A percentile compares a stretch with the other conserved stretches of the same genome.
phyloP scores from a whole-genome alignment of 2,113 vertebrate genomes.

The Daubentonia madagascariensis region DNA sequence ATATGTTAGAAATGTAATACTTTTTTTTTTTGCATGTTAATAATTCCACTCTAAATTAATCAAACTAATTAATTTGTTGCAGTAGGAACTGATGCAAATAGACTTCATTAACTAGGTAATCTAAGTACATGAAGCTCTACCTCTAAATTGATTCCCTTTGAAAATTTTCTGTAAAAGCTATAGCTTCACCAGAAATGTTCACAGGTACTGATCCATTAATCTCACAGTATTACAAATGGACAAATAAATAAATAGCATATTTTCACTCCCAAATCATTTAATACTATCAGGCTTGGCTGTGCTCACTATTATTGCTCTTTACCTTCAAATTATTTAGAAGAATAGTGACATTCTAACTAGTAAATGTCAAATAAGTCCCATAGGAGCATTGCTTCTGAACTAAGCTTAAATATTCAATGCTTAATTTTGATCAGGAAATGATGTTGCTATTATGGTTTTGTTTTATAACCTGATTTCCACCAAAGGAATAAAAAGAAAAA shows the following conservation, averaged over 20 bases:
- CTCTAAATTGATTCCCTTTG: not conserved
- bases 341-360: not conserved
- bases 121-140: not conserved
- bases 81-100: not conserved
- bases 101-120: not conserved
- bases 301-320: not conserved
- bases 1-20: not conserved
- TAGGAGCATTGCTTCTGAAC: not conserved
- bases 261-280: not conserved
- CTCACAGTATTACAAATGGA: not conserved
- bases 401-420: not conserved
- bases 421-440: conserved; percentile 9
- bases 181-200: not conserved
- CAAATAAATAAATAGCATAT: not conserved
- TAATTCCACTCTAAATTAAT: not conserved
- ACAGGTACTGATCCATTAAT: not conserved
- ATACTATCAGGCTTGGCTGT: not conserved
- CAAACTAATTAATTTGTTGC: not conserved
- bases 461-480: not conserved
- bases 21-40: not conserved
- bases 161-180: not conserved
- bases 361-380: not conserved
- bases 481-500: not conserved
- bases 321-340: conserved; percentile 1
- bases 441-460: not conserved